These are phyloP conservation scores for Nibea albiflora DNA, from an alignment of 2,113 vertebrate species.

Conservation along the genomic window DNA sequence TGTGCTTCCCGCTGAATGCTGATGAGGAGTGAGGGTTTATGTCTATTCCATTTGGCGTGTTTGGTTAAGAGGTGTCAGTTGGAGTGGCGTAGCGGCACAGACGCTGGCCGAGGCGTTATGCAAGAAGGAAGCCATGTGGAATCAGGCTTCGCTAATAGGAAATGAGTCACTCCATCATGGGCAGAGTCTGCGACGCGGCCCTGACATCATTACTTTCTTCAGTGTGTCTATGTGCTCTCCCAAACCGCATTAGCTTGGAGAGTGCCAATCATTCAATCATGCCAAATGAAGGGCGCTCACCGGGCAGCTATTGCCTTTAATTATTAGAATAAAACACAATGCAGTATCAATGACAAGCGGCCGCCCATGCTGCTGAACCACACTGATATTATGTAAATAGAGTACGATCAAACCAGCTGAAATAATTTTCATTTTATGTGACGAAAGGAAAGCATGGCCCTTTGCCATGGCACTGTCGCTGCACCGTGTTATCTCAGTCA, in stretches of 20 bases:
- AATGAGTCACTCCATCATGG: conserved; percentile 76
- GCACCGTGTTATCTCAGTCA: conserved; percentile 67
- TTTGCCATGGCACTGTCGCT: conserved; percentile 52
- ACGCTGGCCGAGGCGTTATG: conserved; percentile 60
- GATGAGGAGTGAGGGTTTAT: conserved; percentile 71
- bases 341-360: conserved; percentile 57
- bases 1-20: conserved; percentile 62
- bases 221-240: conserved; percentile 14
- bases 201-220: conserved; percentile 64
- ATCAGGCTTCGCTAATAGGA: conserved; percentile 70
- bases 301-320: conserved; percentile 64
- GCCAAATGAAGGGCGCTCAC: conserved; percentile 64
- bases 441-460: conserved; percentile 59
- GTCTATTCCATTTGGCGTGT: conserved; percentile 68
- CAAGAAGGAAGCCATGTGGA: conserved; percentile 73
- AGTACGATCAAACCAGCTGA: conserved; percentile 66
- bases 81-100: conserved; percentile 71
- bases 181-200: conserved; percentile 32
- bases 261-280: conserved; percentile 67
- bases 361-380: conserved; percentile 52
- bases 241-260: conserved; percentile 30
- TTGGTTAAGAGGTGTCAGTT: conserved; percentile 75
- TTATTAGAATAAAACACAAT: conserved; percentile 71
- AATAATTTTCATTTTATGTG: conserved; percentile 71
- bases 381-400: conserved; percentile 63